These are phyloP conservation scores for Meteorus sp. DNA, from an alignment of 1,140 invertebrate species.

Conservation along the genomic window DNA sequence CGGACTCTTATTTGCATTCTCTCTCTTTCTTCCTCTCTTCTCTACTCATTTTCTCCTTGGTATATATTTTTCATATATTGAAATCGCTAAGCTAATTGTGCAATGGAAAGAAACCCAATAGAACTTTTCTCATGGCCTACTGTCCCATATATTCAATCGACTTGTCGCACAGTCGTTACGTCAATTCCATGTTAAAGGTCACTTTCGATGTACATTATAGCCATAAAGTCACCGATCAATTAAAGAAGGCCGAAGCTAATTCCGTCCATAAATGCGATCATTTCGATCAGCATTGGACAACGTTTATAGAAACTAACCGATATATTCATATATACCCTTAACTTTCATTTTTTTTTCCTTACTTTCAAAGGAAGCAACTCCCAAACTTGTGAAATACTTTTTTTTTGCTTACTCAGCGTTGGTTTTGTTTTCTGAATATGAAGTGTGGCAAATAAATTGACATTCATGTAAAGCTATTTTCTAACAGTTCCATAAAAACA, in stretches of 20 bases:
- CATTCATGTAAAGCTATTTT: no score
- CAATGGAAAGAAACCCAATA: no score
- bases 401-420: no score
- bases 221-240: conserved; percentile 20
- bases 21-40: background rate
- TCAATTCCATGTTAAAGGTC: conserved; percentile 27
- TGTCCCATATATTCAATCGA: conserved; percentile 22
- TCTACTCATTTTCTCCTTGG: background rate
- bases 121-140: conserved; percentile 28
- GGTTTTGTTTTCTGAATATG: no score
- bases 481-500: no score
- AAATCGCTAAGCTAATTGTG: no score
- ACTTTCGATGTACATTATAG: conserved; percentile 22
- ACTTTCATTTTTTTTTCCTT: background rate
- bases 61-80: no score
- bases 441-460: no score
- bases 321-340: background rate
- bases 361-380: background rate
- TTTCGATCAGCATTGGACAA: conserved; percentile 14
- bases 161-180: conserved; percentile 22
- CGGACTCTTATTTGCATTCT: conserved; percentile 16
- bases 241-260: conserved; percentile 28
- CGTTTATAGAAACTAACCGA: conserved; percentile 24
- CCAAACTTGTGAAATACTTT: background rate
- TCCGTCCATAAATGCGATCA: conserved; percentile 23